Evolutionary conservation across 2,113 vertebrate species (phyloP).

Genomic region (Psettodes erumei): DNA sequence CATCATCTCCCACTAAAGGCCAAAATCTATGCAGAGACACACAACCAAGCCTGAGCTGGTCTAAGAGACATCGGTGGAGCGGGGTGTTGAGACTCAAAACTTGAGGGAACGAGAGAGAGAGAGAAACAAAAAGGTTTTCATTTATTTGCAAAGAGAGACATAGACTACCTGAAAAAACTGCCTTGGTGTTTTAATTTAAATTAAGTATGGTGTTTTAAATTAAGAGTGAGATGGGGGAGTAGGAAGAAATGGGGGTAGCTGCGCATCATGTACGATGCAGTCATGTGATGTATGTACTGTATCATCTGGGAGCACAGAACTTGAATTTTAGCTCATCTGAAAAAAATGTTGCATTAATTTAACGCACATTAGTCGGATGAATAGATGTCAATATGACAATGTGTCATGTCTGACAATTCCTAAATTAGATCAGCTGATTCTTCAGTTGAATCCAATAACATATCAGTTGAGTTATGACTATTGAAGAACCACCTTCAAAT

Average conservation of each 20-base stretch:
- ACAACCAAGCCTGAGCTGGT: background rate
- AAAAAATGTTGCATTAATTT: background rate
- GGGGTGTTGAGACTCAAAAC: background rate
- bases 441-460: background rate
- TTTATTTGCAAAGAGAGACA: slow-evolving; percentile 28
- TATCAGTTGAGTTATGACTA: background rate
- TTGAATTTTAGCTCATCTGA: background rate
- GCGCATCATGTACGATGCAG: background rate
- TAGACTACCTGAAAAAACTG: slow-evolving; percentile 3
- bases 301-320: background rate
- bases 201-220: no score
- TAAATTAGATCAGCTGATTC: background rate
- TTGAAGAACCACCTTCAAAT: background rate
- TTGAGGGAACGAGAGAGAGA: background rate
- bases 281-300: background rate
- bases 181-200: slow-evolving; percentile 19
- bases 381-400: background rate
- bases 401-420: background rate
- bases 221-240: background rate
- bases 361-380: background rate
- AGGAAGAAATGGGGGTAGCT: background rate
- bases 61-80: background rate
- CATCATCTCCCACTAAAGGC: background rate
- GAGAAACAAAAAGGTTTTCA: background rate
- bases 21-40: background rate